Percentiles rank a stretch among this genome's conserved stretches.
phyloP scores from a whole-genome alignment of 2,797 vertebrate species.

The Pseudocheirus occidentalis region DNA sequence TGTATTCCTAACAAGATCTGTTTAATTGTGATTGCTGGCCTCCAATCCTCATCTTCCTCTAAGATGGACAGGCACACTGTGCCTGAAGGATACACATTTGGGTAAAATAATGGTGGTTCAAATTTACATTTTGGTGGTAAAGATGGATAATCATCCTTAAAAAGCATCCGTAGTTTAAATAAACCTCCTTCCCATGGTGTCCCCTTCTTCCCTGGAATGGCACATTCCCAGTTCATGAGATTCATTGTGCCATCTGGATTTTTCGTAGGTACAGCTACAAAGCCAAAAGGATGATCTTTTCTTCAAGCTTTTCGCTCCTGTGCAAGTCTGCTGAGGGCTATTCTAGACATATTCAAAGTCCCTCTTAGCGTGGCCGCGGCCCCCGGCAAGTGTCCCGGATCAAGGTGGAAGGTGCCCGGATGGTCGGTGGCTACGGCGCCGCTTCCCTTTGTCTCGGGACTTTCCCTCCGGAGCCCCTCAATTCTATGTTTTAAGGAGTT shows the following conservation, averaged over 20 bases:
- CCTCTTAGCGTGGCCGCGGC: too few species aligned
- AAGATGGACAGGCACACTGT: conserved; percentile 99
- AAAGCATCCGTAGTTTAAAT: conserved; percentile 98
- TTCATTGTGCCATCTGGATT: conserved; percentile 99
- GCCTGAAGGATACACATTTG: conserved; percentile 98
- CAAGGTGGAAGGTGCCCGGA: too few species aligned
- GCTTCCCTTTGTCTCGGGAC: too few species aligned
- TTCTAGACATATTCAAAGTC: conserved; percentile 94
- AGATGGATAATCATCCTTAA: conserved; percentile 99
- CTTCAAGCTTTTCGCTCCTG: conserved; percentile 99
- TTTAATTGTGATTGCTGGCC: conserved; percentile 99
- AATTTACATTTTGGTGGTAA: conserved; percentile 99
- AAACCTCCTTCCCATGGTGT: conserved; percentile 99
- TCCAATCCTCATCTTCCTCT: conserved; percentile 99
- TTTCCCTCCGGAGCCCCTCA: too few species aligned
- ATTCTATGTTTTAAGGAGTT: too few species aligned
- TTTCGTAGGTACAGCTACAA: conserved; percentile 98
- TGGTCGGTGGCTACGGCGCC: too few species aligned
- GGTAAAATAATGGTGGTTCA: conserved; percentile 98
- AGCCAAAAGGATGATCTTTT: conserved; percentile 99
- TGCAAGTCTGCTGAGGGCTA: conserved; percentile 99
- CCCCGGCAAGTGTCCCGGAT: too few species aligned
- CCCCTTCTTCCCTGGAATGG: conserved; percentile 99
- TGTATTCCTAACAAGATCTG: conserved; percentile 99
- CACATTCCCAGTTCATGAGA: conserved; percentile 99